Percentiles rank a stretch among this genome's conserved stretches.
phyloP scores from a whole-genome alignment of 1,140 invertebrate genomes.

The Halictus rubicundus region DNA sequence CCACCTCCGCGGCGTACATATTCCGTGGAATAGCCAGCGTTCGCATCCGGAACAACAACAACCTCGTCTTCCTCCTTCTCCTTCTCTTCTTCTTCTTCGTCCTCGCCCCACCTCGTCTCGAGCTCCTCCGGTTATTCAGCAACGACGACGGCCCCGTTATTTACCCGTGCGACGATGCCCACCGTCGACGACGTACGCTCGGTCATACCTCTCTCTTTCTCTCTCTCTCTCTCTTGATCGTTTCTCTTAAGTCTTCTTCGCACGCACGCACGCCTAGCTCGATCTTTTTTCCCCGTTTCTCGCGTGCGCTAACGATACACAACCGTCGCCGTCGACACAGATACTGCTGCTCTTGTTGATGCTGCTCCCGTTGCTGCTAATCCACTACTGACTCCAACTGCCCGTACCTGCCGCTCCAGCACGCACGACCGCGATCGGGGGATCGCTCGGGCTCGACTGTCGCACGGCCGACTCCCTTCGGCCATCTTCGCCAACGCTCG shows the following conservation, averaged over 20 bases:
- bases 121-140: neutral
- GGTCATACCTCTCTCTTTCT: neutral
- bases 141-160: conserved; percentile 33
- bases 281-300: conserved; percentile 3
- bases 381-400: conserved; percentile 30
- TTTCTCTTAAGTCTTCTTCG: neutral
- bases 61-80: neutral
- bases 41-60: conserved; percentile 8
- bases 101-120: neutral
- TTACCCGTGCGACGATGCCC: conserved; percentile 27
- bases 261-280: too few species aligned
- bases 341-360: conserved; percentile 11
- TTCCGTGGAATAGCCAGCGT: conserved; percentile 37
- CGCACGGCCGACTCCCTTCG: conserved; percentile 46
- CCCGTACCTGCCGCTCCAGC: conserved; percentile 42
- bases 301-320: conserved; percentile 11
- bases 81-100: neutral
- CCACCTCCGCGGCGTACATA: conserved; percentile 50
- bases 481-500: conserved; percentile 42
- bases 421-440: conserved; percentile 61
- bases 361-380: conserved; percentile 22
- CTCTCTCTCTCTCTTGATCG: too few species aligned
- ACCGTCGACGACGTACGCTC: neutral
- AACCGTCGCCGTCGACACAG: conserved; percentile 12
- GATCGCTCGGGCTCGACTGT: conserved; percentile 62